Evolutionary conservation across 2,113 vertebrate genomes (phyloP), one percentile per base, ranked within the genome.

Genomic region (Bettongia penicillata): DNA sequence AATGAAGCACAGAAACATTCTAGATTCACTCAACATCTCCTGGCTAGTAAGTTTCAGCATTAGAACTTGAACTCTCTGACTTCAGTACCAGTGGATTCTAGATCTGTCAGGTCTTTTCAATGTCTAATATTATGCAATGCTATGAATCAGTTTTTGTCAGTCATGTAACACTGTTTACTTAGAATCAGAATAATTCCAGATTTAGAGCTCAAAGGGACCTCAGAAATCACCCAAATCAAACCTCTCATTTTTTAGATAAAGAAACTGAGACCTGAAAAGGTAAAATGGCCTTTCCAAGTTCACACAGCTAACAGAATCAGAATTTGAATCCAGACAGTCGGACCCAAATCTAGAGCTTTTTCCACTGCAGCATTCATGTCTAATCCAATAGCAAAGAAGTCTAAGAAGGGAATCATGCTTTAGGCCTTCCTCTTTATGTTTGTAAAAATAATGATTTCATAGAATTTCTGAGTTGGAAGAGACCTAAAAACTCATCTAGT

Each of bases 381-480:
- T 84, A 43, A 84, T 1, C 16, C 16, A 84, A 84, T 22, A 94
- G 93, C 24, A 3, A 49, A 37, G 26, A 25, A 28, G 3, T 9
- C 9, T 84, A 28, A 92, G 93, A 92, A 96, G 96, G 95, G 61
- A 91, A 50, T 37, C 49, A 55, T 90, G 43, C n/a, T 94, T 28
- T 84, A n/a, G 22, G 4, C n/a, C 68, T 68, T 95, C 61, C 90
- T 93, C 97, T 97, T 93, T 96, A 43, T 49, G 91, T n/a, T 92
- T 91, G 90, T 91, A 93, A 97, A 96, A 93, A 84, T 84, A 84
- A 43, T n/a, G 37, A 84, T 84, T 84, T 84, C 68, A 84, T 84
- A 23, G 68, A 43, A 84, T 43, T 84, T 14, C 37, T 43, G n/a
- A 84, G 16, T 22, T 77, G 68, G 68, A 84, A 84, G n/a, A 84